Conservation (phyloP, 2,888 invertebrate species). For the Germaria angustata region DNA sequence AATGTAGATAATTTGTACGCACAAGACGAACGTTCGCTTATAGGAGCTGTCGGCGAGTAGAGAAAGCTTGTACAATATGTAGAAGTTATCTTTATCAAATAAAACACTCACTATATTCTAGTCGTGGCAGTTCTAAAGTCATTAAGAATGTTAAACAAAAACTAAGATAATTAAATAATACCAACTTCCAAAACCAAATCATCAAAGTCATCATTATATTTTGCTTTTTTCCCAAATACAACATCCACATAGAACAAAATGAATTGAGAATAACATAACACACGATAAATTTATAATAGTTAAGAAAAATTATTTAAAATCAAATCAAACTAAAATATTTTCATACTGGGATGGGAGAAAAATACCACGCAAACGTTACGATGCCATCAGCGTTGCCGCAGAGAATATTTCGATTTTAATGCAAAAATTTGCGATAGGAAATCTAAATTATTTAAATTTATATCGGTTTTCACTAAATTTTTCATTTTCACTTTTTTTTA, state of each 20-base stretch:
- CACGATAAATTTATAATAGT: constrained; percentile 1
- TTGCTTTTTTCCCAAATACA: background rate
- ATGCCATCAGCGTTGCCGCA: background rate
- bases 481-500: no score
- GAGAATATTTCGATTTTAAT: no score
- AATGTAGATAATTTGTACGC: no score
- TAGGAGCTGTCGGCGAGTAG: no score
- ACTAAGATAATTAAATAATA: constrained; percentile 36
- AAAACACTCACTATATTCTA: no score
- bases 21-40: no score
- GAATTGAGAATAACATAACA: background rate
- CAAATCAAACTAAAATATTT: constrained; percentile 19
- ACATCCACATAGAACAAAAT: constrained; percentile 49
- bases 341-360: background rate
- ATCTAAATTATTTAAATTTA: no score
- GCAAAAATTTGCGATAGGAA: no score
- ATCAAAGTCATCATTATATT: background rate
- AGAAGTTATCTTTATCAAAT: no score
- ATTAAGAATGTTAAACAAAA: constrained; percentile 29
- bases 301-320: constrained; percentile 5
- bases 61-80: no score
- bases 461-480: no score
- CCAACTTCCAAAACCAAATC: background rate
- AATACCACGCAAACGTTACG: background rate
- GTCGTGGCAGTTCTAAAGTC: background rate